These are phyloP conservation scores for Danionella dracula DNA, from an alignment of 2,797 vertebrate genomes.

Conservation along the genomic window DNA sequence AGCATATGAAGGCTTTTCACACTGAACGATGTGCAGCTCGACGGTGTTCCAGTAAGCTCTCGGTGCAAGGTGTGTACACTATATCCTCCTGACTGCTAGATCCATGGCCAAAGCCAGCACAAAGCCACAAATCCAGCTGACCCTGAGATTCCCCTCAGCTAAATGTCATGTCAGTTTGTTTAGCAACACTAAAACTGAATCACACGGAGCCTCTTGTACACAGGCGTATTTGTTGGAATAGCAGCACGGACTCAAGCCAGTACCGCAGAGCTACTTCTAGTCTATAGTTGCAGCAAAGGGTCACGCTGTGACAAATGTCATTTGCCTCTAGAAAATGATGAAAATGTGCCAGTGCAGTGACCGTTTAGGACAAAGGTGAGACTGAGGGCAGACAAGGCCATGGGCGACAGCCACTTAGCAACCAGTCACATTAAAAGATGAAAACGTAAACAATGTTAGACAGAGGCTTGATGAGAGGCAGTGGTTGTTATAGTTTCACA, in stretches of 20 bases:
- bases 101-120: not conserved
- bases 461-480: not conserved
- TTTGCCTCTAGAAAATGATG: not conserved
- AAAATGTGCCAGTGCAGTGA: constrained; percentile 14
- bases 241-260: too few relatives aligned
- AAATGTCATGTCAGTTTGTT: not conserved
- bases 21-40: constrained; percentile 10
- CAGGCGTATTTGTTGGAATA: constrained; percentile 7
- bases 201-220: not conserved
- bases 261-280: not conserved
- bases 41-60: not conserved
- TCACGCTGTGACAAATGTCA: constrained; percentile 3
- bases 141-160: constrained; percentile 5
- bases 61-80: not conserved
- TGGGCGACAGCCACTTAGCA: constrained; percentile 7
- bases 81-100: not conserved
- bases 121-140: constrained; percentile 18
- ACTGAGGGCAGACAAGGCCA: not conserved
- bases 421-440: constrained; percentile 31
- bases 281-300: not conserved
- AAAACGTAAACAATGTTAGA: constrained; percentile 23
- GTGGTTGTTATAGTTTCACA: not conserved
- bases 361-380: not conserved
- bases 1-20: constrained; percentile 8
- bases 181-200: not conserved